Percentiles rank a stretch among this genome's conserved stretches.
phyloP scores from a whole-genome alignment of 2,888 invertebrate species.

The Thumatha senex region DNA sequence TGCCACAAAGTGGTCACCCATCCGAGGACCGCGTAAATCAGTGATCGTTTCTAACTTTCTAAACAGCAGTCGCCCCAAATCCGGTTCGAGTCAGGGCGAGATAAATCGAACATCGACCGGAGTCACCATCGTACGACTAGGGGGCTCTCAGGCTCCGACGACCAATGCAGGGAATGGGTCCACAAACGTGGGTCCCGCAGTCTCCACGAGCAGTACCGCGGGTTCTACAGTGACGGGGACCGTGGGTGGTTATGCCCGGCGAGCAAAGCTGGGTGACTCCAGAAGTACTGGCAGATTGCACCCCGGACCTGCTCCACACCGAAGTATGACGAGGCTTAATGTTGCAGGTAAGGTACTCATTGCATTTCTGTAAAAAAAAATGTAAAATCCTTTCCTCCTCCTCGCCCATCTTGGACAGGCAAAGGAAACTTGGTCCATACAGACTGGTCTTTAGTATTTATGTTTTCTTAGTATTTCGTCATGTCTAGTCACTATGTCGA shows the following conservation, averaged over 20 bases:
- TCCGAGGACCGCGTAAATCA: too few species aligned
- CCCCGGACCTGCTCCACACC: slow-evolving; percentile 87
- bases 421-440: too few species aligned
- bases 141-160: slow-evolving; percentile 49
- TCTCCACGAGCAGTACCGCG: slow-evolving; percentile 10
- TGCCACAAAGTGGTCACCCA: too few species aligned
- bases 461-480: too few species aligned
- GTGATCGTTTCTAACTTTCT: too few species aligned
- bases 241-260: slow-evolving; percentile 77
- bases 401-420: too few species aligned
- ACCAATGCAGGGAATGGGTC: not conserved
- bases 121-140: slow-evolving; percentile 91
- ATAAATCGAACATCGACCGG: slow-evolving; percentile 89
- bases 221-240: slow-evolving; percentile 42
- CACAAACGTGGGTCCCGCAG: not conserved
- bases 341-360: slow-evolving; percentile 80
- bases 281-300: slow-evolving; percentile 89
- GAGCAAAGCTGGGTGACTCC: slow-evolving; percentile 88
- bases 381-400: too few species aligned
- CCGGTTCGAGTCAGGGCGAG: slow-evolving; percentile 73
- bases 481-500: too few species aligned
- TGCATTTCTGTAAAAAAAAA: not conserved
- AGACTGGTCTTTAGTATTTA: too few species aligned
- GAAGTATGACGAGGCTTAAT: slow-evolving; percentile 91
- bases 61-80: slow-evolving; percentile 63